Percentiles rank a stretch among this genome's conserved stretches.
Evolutionary conservation across 2,113 vertebrate species (phyloP).

Genomic region (Sceloporus tristichus): DNA sequence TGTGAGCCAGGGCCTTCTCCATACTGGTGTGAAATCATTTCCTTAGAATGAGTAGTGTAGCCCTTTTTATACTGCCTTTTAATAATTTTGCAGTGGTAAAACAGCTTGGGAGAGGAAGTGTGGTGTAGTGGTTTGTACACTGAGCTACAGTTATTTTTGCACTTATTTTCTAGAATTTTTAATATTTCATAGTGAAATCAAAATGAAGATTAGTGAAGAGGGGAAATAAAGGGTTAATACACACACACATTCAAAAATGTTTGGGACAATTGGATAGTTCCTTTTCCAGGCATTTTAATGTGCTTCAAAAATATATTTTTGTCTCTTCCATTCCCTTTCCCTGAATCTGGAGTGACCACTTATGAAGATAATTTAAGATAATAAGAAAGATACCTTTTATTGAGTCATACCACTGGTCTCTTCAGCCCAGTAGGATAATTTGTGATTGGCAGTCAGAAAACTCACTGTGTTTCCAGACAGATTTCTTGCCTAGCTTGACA

Average conservation of each 20-base stretch:
- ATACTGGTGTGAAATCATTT: too few species aligned
- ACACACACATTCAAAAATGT: background rate
- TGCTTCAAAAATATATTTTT: background rate
- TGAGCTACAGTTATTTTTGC: too few species aligned
- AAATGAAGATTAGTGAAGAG: constrained; percentile 22
- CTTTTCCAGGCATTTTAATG: background rate
- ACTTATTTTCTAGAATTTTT: background rate
- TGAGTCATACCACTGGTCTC: background rate
- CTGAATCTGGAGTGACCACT: background rate
- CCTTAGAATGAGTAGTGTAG: too few species aligned
- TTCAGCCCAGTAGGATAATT: too few species aligned
- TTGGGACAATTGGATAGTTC: background rate
- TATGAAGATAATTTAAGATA: background rate
- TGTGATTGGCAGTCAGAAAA: too few species aligned
- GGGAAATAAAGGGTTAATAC: background rate
- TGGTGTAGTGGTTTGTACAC: too few species aligned
- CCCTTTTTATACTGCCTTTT: background rate
- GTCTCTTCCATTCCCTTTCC: background rate
- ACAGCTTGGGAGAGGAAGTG: background rate
- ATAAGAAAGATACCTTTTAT: background rate
- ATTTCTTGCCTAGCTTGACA: too few species aligned
- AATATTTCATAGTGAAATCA: background rate
- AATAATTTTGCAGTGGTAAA: background rate
- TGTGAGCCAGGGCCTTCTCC: too few species aligned
- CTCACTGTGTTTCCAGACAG: too few species aligned